Conservation (phyloP, 2,113 vertebrate genomes). For the Phylloscopus trochiloides region DNA sequence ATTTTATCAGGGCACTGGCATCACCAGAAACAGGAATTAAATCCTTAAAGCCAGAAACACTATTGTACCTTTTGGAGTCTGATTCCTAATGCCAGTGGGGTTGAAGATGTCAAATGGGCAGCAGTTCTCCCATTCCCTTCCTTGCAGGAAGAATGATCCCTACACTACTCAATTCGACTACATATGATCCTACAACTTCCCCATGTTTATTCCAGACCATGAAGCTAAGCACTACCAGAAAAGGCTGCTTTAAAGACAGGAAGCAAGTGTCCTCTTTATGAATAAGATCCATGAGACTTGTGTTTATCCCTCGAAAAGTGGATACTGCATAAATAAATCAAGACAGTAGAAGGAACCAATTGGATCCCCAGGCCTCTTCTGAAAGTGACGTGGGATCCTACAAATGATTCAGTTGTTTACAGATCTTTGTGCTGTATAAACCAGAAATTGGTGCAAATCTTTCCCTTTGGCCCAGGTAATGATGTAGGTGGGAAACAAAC, state of each 20-base stretch:
- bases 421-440: background rate
- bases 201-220: background rate
- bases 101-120: background rate
- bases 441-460: background rate
- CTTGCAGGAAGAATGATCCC: background rate
- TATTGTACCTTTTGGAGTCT: background rate
- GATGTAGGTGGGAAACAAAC: background rate
- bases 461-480: slow-evolving; percentile 15
- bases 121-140: background rate
- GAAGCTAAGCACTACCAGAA: background rate
- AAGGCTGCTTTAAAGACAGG: background rate
- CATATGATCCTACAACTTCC: background rate
- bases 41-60: background rate
- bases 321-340: slow-evolving; percentile 72
- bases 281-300: slow-evolving; percentile 45
- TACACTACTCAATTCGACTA: background rate
- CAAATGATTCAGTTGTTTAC: background rate
- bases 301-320: slow-evolving; percentile 72
- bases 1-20: slow-evolving; percentile 18
- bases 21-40: background rate
- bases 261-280: background rate
- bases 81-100: background rate
- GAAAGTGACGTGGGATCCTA: background rate
- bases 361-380: background rate
- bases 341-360: slow-evolving; percentile 63